These are phyloP conservation scores for Eurois occulta DNA, from an alignment of 2,888 invertebrate species.

Conservation along the genomic window DNA sequence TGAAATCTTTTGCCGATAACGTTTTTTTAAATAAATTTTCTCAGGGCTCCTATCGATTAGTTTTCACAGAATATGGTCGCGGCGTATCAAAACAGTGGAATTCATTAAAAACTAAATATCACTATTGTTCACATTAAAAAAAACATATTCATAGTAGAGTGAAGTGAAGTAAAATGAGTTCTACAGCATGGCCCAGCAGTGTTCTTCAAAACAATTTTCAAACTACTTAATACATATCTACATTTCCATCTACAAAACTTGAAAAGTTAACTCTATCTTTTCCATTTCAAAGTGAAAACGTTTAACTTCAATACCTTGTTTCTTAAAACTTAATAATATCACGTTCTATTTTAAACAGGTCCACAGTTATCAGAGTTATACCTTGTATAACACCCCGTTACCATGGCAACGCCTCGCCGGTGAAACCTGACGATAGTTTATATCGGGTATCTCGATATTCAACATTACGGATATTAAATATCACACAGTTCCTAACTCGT, in stretches of 20 bases:
- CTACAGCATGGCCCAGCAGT: not conserved
- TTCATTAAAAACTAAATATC: not conserved
- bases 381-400: conserved; percentile 16
- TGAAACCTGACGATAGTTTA: conserved; percentile 22
- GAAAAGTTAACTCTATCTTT: conserved; percentile 2
- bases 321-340: conserved; percentile 18
- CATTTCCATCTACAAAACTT: conserved; percentile 15
- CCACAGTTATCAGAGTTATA: conserved; percentile 8
- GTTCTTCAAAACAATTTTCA: not conserved
- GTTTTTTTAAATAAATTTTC: not conserved
- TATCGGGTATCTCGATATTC: conserved; percentile 1
- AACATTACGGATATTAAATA: conserved; percentile 17
- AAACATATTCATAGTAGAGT: too few species aligned
- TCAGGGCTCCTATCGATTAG: not conserved
- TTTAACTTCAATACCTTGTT: not conserved
- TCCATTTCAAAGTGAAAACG: conserved; percentile 9
- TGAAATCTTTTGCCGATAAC: conserved; percentile 12
- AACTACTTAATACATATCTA: not conserved
- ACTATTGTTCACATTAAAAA: too few species aligned
- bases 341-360: not conserved
- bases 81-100: not conserved
- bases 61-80: not conserved
- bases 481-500: conserved; percentile 32
- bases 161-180: not conserved
- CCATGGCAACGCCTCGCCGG: conserved; percentile 28